Evolutionary conservation across 1,140 invertebrate genomes (phyloP), one percentile per base, ranked within the genome.

Genomic region (Galendromus occidentalis): DNA sequence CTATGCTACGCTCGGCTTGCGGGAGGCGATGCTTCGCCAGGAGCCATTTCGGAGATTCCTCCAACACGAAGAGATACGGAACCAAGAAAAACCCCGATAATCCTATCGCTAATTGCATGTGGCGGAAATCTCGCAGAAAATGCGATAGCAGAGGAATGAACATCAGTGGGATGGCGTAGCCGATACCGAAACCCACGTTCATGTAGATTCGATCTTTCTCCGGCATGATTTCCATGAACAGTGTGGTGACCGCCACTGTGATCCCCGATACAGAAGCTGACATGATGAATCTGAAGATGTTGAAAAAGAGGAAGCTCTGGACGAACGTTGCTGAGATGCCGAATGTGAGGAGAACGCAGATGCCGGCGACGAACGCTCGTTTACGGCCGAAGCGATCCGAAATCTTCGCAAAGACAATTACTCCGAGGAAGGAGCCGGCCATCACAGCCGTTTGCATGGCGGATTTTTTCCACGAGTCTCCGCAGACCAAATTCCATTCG

Each of bases 131-230:
- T 28, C 14, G 4, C 45, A 47, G 45, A 28, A 6, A 47, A 28
- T 47, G 14, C 4, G 45, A 47, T 4, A 47, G 45, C 28, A 47
- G 45, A 4, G 45, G 45, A 47, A 47, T 47, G 45, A 47, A 47
- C 45, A 47, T 47, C 4, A 47, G 45, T 14, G 45, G 45, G 7
- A 47, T 47, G 5, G 45, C 45, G 45, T 47, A 47, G 4, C 45
- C 45, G 45, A 47, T 47, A 5, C 45, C 45, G 14, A 47, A 47
- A 22, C 45, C 45, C 18, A 47, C 45, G 45, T 47, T 47, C 45
- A 47, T 47, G 28, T 47, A 47, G 45, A 47, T 47, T 28, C 45
- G 45, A 47, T 47, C 51, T 25, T 59, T 59, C 22, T 59, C 51
- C 14, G 22, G 22, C 14, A 59, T 59, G 33, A 59, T 59, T 33